Conservation (phyloP, 2,113 vertebrate species). For the Malurus elegans region DNA sequence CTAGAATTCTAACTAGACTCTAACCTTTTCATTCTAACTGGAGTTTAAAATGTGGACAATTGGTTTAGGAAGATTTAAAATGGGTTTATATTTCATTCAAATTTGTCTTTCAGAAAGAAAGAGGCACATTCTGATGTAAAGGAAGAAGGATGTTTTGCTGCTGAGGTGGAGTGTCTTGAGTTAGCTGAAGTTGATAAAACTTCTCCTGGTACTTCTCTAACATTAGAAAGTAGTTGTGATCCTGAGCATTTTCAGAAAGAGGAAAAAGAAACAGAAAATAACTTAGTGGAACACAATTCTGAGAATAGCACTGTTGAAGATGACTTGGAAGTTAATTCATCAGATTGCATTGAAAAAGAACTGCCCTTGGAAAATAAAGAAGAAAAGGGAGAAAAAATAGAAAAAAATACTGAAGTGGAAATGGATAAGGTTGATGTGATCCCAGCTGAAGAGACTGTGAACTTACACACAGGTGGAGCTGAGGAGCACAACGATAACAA, state of each 20-base stretch:
- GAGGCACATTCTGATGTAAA: constrained; percentile 32
- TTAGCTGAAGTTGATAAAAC: constrained; percentile 42
- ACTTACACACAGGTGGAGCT: background rate
- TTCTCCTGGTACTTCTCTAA: background rate
- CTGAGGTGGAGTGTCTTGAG: constrained; percentile 13
- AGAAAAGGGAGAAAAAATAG: constrained; percentile 10
- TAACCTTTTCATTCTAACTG: background rate
- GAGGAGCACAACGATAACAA: background rate
- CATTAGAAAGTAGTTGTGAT: constrained; percentile 1
- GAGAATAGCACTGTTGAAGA: background rate
- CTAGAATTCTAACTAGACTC: background rate
- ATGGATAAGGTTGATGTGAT: background rate
- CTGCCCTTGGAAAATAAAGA: background rate
- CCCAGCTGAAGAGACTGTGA: background rate
- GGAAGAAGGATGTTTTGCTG: constrained; percentile 24
- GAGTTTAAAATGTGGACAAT: background rate
- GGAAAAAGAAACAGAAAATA: constrained; percentile 14
- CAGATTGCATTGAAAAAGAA: constrained; percentile 21
- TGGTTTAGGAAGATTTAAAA: background rate
- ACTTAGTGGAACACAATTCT: background rate
- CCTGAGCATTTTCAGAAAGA: constrained; percentile 27
- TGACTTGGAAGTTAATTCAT: background rate
- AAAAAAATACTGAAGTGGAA: background rate
- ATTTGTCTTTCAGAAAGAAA: constrained; percentile 64
- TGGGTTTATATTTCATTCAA: background rate